Percentiles rank a stretch among this genome's conserved stretches.
These are phyloP conservation scores for Nesoenas mayeri DNA, from an alignment of 2,113 vertebrate species.

Conservation along the genomic window DNA sequence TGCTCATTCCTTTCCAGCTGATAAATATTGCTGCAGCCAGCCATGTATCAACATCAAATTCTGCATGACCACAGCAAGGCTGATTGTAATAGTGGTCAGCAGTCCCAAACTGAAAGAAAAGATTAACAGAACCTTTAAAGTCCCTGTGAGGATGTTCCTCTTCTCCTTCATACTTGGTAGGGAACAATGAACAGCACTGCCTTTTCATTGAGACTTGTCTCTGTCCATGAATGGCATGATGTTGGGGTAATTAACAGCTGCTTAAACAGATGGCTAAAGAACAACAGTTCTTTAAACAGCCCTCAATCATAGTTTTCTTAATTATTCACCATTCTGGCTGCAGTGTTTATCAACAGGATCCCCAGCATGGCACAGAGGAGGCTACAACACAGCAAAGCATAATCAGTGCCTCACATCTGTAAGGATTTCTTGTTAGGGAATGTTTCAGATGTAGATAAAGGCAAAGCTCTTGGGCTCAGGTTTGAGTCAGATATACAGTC, in stretches of 20 bases:
- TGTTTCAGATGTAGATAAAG: not conserved
- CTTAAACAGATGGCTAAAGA: not conserved
- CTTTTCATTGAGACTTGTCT: not conserved
- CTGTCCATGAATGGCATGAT: not conserved
- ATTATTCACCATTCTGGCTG: not conserved
- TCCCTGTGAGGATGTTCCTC: rapidly evolving
- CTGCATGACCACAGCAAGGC: not conserved
- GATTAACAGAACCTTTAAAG: not conserved
- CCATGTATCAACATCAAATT: not conserved
- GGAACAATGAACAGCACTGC: not conserved
- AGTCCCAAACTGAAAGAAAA: not conserved
- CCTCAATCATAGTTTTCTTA: not conserved
- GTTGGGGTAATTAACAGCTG: not conserved
- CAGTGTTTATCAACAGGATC: not conserved
- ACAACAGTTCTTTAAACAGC: not conserved
- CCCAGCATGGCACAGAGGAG: not conserved
- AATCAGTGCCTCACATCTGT: not conserved
- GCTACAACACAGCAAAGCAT: not conserved
- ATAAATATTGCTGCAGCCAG: not conserved
- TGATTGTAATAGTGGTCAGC: not conserved
- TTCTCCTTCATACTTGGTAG: not conserved
- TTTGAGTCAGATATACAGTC: not conserved
- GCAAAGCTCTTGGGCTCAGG: not conserved
- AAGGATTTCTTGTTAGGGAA: not conserved
- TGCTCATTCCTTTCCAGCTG: not conserved